Percentiles rank a stretch among this genome's conserved stretches.
Conservation (phyloP, 2,113 vertebrate species). For the Pomatorhinus ruficollis region DNA sequence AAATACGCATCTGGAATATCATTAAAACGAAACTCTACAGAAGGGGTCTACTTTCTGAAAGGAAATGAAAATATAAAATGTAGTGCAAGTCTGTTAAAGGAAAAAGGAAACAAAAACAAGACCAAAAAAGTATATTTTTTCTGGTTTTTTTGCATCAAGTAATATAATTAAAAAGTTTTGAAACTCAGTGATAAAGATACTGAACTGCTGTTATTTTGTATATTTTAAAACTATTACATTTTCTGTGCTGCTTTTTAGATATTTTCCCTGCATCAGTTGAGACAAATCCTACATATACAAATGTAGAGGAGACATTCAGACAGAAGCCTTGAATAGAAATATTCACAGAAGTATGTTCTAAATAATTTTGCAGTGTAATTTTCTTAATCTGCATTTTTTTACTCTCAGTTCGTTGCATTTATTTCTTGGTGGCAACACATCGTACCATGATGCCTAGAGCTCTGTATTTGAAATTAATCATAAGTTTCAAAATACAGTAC, state of each 20-base stretch:
- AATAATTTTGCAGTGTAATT: neutral
- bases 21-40: neutral
- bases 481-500: neutral
- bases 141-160: neutral
- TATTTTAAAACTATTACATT: neutral
- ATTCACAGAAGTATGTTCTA: neutral
- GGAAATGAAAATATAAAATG: neutral
- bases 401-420: neutral
- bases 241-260: neutral
- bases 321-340: neutral
- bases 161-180: neutral
- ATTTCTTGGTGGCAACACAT: neutral
- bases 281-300: neutral
- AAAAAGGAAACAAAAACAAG: neutral
- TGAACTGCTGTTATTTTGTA: neutral
- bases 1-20: neutral
- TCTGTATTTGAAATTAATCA: neutral
- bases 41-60: neutral
- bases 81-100: neutral
- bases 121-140: accelerated
- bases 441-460: neutral
- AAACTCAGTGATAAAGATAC: neutral
- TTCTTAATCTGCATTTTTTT: neutral
- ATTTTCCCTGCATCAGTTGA: neutral
- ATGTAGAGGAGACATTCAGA: neutral